These are phyloP conservation scores for Zeus faber DNA, from an alignment of 2,113 vertebrate species.

Conservation along the genomic window DNA sequence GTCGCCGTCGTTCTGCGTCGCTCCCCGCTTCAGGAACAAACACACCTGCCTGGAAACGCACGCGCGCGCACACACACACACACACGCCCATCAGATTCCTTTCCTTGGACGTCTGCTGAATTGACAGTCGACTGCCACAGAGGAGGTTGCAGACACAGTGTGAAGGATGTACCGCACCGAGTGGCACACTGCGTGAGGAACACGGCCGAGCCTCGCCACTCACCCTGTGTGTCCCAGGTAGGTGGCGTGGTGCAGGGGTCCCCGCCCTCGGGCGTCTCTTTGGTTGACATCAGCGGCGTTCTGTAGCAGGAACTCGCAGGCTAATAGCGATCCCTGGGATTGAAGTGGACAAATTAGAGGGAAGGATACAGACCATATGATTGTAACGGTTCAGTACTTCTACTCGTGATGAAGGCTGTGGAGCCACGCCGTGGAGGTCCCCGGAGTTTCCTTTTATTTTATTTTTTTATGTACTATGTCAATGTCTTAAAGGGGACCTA, in stretches of 20 bases:
- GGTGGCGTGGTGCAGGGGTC: constrained; percentile 89
- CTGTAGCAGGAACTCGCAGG: constrained; percentile 95
- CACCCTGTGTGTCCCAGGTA: constrained; percentile 92
- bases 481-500: too few relatives aligned
- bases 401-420: too few relatives aligned
- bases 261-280: constrained; percentile 85
- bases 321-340: constrained; percentile 87
- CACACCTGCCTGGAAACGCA: constrained; percentile 86
- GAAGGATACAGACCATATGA: not conserved
- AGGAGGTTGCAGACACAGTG: not conserved
- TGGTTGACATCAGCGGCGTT: constrained; percentile 96
- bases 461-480: too few relatives aligned
- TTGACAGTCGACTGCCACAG: not conserved
- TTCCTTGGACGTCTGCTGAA: not conserved
- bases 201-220: constrained; percentile 34
- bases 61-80: not conserved
- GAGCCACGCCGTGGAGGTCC: too few relatives aligned
- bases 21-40: constrained; percentile 93
- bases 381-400: not conserved
- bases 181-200: not conserved
- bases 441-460: too few relatives aligned
- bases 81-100: not conserved
- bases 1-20: constrained; percentile 86
- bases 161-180: not conserved
- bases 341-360: too few relatives aligned